phyloP scores from a whole-genome alignment of 2,113 vertebrate genomes.

The western clawed frog (Xenopus tropicalis) region DNA sequence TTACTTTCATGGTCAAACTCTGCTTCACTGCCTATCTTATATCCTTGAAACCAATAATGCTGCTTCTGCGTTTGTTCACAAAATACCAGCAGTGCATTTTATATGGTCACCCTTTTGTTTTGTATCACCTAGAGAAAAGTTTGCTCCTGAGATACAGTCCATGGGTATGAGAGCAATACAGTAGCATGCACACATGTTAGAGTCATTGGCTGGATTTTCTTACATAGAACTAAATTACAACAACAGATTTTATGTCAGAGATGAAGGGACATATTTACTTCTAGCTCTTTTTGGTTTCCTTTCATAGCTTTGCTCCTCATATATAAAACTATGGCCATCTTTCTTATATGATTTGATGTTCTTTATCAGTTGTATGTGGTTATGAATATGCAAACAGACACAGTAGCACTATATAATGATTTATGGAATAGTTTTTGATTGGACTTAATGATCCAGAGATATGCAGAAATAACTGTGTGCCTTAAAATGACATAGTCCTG shows the following conservation, averaged over 20 bases:
- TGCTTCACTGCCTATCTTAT: not conserved
- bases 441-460: not conserved
- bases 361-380: slow-evolving; percentile 27
- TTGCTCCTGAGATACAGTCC: no score
- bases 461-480: slow-evolving; percentile 3
- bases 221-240: no score
- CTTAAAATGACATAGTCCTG: slow-evolving; percentile 13
- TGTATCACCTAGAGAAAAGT: not conserved
- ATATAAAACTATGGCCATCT: slow-evolving; percentile 21
- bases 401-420: not conserved
- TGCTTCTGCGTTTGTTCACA: not conserved
- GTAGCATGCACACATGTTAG: no score
- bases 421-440: not conserved
- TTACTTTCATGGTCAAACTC: no score
- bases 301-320: slow-evolving; percentile 22
- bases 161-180: no score
- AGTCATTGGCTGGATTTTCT: no score
- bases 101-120: not conserved
- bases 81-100: not conserved
- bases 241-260: no score
- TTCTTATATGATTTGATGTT: not conserved
- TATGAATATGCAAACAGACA: slow-evolving; percentile 13
- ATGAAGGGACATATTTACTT: no score
- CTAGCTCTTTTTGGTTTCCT: not conserved
- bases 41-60: not conserved